phyloP scores from a whole-genome alignment of 2,888 invertebrate species.

The Drosophila recens region DNA sequence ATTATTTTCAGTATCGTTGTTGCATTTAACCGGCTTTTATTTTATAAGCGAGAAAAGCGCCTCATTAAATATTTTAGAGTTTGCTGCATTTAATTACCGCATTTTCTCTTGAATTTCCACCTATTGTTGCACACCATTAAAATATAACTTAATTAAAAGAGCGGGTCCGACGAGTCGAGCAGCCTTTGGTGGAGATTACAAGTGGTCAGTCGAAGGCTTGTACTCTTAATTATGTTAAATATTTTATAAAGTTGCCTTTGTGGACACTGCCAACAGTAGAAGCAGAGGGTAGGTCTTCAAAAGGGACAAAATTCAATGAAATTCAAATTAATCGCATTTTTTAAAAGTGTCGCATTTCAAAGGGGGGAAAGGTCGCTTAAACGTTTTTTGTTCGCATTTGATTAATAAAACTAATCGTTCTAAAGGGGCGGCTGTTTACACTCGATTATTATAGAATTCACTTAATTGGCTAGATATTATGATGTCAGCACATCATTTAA shows the following conservation, averaged over 20 bases:
- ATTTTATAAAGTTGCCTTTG: constrained; percentile 35
- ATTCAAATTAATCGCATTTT: constrained; percentile 64
- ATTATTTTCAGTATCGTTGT: neutral
- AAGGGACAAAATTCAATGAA: constrained; percentile 40
- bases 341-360: constrained; percentile 61
- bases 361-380: neutral
- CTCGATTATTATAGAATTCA: constrained; percentile 26
- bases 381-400: constrained; percentile 26
- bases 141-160: constrained; percentile 60
- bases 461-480: constrained; percentile 28
- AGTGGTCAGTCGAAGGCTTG: constrained; percentile 16
- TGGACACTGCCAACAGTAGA: constrained; percentile 6
- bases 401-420: constrained; percentile 61
- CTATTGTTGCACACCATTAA: constrained; percentile 35
- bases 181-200: constrained; percentile 10
- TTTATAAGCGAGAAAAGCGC: neutral
- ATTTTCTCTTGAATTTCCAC: constrained; percentile 35
- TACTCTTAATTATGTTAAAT: constrained; percentile 40
- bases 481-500: constrained; percentile 49
- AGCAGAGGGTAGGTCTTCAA: neutral
- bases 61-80: constrained; percentile 25
- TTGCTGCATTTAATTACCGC: constrained; percentile 42
- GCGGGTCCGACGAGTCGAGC: constrained; percentile 25
- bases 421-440: constrained; percentile 31
- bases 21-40: neutral